Evolutionary conservation across 2,888 invertebrate genomes (phyloP).

Genomic region (Teleiodes luculella): DNA sequence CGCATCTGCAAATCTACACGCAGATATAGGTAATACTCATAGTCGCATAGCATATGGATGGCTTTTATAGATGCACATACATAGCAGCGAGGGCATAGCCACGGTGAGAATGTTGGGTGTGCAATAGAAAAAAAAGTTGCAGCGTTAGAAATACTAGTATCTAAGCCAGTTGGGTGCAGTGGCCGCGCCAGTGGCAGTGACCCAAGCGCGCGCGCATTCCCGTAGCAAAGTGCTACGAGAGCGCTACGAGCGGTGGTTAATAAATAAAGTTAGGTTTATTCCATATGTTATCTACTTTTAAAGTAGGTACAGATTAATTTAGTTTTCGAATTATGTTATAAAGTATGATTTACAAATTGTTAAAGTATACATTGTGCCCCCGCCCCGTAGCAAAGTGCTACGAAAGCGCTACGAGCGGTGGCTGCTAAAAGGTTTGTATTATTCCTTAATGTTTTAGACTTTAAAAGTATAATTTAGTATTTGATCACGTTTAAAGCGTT

Average conservation of each 20-base stretch:
- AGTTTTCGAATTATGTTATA: too few species aligned
- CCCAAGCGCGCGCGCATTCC: constrained; percentile 40
- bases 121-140: constrained; percentile 66
- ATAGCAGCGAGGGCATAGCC: constrained; percentile 39
- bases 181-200: constrained; percentile 70
- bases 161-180: constrained; percentile 74
- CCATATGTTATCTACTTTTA: too few species aligned
- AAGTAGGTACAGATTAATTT: too few species aligned
- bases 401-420: constrained; percentile 33
- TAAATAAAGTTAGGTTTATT: neutral
- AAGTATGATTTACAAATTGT: too few species aligned
- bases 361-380: too few species aligned
- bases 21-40: too few species aligned
- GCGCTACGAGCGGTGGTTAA: constrained; percentile 25
- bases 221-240: constrained; percentile 56
- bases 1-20: too few species aligned
- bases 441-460: too few species aligned
- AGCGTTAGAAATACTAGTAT: constrained; percentile 65
- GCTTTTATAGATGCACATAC: constrained; percentile 20
- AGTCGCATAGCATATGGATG: neutral
- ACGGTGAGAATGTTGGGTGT: constrained; percentile 55
- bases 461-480: too few species aligned
- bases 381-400: constrained; percentile 52
- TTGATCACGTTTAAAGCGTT: too few species aligned
- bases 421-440: neutral